phyloP scores from a whole-genome alignment of 1,140 invertebrate genomes.

The Pseudomyrmex gracilis region DNA sequence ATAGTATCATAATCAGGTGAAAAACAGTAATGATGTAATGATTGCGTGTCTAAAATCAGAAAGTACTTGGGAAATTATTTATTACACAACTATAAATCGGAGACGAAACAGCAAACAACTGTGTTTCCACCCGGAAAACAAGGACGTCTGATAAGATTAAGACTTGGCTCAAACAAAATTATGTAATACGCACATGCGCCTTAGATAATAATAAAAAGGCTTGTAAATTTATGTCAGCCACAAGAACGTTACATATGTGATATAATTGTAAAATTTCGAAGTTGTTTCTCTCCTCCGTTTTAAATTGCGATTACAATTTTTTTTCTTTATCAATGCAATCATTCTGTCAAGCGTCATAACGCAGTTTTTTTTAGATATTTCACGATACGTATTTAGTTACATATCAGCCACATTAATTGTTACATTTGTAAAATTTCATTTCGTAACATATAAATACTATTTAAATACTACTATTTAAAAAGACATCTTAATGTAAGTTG shows the following conservation, averaged over 20 bases:
- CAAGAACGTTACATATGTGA: background rate
- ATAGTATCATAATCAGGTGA: conserved; percentile 69
- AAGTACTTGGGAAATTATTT: too few relatives aligned
- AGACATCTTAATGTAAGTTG: conserved; percentile 32
- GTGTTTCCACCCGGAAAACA: background rate
- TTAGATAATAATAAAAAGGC: conserved; percentile 11
- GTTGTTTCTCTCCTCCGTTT: background rate
- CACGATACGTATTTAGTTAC: conserved; percentile 13
- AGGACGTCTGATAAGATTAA: background rate
- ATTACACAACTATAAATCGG: background rate
- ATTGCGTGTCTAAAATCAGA: background rate
- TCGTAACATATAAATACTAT: conserved; percentile 15
- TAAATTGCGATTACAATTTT: conserved; percentile 12
- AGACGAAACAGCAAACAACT: background rate
- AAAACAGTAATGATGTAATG: conserved; percentile 28
- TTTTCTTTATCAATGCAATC: background rate
- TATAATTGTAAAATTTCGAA: background rate
- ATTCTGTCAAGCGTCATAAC: conserved; percentile 9
- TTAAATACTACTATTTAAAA: conserved; percentile 13
- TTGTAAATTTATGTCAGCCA: background rate
- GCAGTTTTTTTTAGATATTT: background rate
- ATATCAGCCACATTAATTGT: background rate
- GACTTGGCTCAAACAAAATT: background rate
- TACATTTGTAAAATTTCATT: conserved; percentile 2
- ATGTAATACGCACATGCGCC: background rate